phyloP scores from a whole-genome alignment of 2,113 vertebrate genomes.

The Gymnarchus niloticus region DNA sequence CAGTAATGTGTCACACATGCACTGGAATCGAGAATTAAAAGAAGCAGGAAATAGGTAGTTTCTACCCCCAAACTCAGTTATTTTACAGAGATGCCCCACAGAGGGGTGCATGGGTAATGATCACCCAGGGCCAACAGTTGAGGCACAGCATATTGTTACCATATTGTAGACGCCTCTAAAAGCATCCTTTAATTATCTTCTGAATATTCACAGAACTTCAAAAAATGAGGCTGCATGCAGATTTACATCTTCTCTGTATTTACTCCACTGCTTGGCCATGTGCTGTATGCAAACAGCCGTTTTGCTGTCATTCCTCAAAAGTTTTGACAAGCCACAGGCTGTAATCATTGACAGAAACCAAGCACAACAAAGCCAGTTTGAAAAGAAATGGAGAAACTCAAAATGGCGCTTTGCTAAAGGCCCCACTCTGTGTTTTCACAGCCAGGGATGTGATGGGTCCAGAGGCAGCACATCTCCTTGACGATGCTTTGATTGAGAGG shows the following conservation, averaged over 20 bases:
- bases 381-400: neutral
- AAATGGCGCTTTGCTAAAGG: neutral
- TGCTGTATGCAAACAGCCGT: constrained; percentile 3
- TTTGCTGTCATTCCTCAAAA: constrained; percentile 32
- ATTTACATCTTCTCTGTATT: constrained; percentile 41
- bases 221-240: constrained; percentile 27
- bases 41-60: neutral
- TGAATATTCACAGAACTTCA: constrained; percentile 40
- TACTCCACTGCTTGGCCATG: constrained; percentile 17
- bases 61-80: constrained; percentile 30
- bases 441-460: neutral
- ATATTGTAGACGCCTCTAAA: constrained; percentile 44
- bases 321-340: constrained; percentile 17
- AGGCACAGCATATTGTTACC: constrained; percentile 56
- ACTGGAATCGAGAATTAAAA: neutral
- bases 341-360: constrained; percentile 3
- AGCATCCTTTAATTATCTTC: constrained; percentile 54
- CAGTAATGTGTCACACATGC: constrained; percentile 26
- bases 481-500: neutral
- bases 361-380: neutral
- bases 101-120: constrained; percentile 50
- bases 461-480: neutral
- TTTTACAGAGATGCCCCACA: constrained; percentile 41
- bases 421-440: neutral
- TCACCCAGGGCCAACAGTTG: constrained; percentile 56